These are phyloP conservation scores for Drosophila obscura DNA, from an alignment of 1,140 invertebrate species.

Conservation along the genomic window DNA sequence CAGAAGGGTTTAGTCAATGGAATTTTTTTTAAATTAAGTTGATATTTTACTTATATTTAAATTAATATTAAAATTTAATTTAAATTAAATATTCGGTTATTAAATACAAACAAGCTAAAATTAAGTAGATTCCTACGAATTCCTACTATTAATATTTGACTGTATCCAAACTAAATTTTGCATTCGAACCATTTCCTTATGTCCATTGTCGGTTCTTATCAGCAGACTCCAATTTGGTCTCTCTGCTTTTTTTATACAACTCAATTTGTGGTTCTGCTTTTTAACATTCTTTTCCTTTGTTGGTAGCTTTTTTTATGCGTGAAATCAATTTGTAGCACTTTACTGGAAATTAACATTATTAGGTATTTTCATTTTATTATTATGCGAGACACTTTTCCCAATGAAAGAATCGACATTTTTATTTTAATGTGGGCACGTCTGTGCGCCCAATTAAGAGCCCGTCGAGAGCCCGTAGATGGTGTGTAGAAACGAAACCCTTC, in stretches of 20 bases:
- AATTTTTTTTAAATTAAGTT: no score
- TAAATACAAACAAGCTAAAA: no score
- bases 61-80: no score
- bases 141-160: no score
- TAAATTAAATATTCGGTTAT: slow-evolving; percentile 10
- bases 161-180: no score
- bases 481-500: slow-evolving; percentile 34
- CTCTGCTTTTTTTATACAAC: slow-evolving; percentile 15
- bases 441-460: slow-evolving; percentile 69
- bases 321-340: slow-evolving; percentile 80
- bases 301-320: slow-evolving; percentile 34
- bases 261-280: slow-evolving; percentile 8
- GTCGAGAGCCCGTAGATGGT: slow-evolving; percentile 44
- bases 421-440: slow-evolving; percentile 59
- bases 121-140: no score
- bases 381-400: slow-evolving; percentile 34
- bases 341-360: slow-evolving; percentile 72
- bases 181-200: no score
- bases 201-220: no score
- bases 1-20: no score
- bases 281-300: background rate
- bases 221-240: no score
- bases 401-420: slow-evolving; percentile 49
- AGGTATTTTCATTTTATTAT: slow-evolving; percentile 52
- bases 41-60: background rate